Conservation (phyloP, 2,797 vertebrate genomes). For the Mus caroli region DNA sequence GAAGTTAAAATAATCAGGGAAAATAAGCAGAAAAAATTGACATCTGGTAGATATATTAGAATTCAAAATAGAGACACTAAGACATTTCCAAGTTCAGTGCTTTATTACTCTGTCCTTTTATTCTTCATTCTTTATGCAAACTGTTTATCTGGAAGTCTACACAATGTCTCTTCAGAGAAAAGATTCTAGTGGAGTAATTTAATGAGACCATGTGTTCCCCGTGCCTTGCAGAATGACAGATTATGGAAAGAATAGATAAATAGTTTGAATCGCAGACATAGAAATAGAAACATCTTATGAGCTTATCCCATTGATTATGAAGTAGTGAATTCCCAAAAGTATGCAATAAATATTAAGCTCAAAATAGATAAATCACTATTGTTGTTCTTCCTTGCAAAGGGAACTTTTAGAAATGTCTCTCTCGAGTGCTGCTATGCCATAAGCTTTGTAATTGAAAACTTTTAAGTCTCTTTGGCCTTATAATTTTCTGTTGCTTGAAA, state of each 20-base stretch:
- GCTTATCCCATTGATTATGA: conserved; percentile 58
- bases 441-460: conserved; percentile 66
- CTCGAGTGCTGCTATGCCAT: neutral
- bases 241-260: conserved; percentile 63
- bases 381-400: neutral
- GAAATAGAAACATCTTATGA: conserved; percentile 70
- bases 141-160: conserved; percentile 52
- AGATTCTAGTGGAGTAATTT: conserved; percentile 69
- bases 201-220: conserved; percentile 48
- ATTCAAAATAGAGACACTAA: conserved; percentile 49
- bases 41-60: conserved; percentile 32
- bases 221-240: conserved; percentile 5
- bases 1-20: conserved; percentile 8
- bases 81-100: conserved; percentile 57
- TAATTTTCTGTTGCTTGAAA: conserved; percentile 68
- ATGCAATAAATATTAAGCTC: conserved; percentile 35
- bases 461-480: conserved; percentile 68
- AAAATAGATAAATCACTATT: neutral
- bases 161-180: conserved; percentile 51
- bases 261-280: conserved; percentile 4
- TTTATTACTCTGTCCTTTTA: conserved; percentile 25
- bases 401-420: conserved; percentile 11
- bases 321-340: conserved; percentile 22
- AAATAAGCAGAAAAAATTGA: conserved; percentile 33
- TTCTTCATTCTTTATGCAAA: conserved; percentile 43